Percentiles rank a stretch among this genome's conserved stretches.
Conservation (phyloP, 2,888 invertebrate genomes). For the Entomobrya proxima region DNA sequence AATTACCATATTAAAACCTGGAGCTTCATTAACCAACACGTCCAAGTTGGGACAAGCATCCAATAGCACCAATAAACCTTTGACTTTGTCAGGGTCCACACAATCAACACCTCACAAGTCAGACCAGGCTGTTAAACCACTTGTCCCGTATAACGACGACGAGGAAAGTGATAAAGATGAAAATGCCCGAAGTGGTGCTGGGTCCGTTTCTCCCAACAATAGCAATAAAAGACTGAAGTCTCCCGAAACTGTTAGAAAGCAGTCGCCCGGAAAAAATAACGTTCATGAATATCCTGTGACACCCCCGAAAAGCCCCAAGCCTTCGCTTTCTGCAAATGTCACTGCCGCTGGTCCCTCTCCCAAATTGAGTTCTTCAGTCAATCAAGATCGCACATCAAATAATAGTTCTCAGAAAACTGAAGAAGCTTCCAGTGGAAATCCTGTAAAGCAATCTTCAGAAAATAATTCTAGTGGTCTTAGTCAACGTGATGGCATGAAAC, state of each 20-base stretch:
- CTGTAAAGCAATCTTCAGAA: constrained; percentile 29
- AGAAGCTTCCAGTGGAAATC: not conserved
- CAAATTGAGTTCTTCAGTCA: not conserved
- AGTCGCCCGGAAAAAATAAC: not conserved
- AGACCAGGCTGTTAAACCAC: constrained; percentile 31
- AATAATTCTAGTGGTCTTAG: not conserved
- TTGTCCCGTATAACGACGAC: constrained; percentile 66
- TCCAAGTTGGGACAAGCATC: constrained; percentile 2
- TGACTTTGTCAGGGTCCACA: not conserved
- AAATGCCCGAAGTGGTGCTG: constrained; percentile 11
- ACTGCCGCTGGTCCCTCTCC: not conserved
- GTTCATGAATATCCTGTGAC: constrained; percentile 33
- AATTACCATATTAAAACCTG: constrained; percentile 63
- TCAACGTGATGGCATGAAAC: constrained; percentile 38
- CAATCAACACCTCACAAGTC: not conserved
- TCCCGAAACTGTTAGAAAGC: constrained; percentile 41
- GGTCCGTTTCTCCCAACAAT: constrained; percentile 17
- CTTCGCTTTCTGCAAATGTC: not conserved
- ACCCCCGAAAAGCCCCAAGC: constrained; percentile 53
- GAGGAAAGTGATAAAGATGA: constrained; percentile 66
- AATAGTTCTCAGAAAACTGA: not conserved
- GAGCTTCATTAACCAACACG: constrained; percentile 53
- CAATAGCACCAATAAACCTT: not conserved
- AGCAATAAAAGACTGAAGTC: constrained; percentile 59
- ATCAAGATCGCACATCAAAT: not conserved